Percentiles rank a stretch among this genome's conserved stretches.
phyloP scores from a whole-genome alignment of 2,888 invertebrate genomes.

The Heterodera filipjevi region DNA sequence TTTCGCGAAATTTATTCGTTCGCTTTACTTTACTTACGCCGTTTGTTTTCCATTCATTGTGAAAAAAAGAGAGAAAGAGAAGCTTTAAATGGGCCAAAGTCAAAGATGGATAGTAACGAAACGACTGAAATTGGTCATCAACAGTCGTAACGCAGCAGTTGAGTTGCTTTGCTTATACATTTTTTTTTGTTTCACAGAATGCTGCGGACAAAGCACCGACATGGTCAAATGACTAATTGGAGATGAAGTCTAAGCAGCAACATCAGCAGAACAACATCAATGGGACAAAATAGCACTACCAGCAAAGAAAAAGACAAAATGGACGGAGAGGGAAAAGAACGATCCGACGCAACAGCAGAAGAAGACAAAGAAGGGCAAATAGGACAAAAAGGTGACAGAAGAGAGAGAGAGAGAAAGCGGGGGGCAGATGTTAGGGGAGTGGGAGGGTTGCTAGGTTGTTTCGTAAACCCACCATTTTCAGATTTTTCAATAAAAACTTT shows the following conservation, averaged over 20 bases:
- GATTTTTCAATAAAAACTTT: too few species aligned
- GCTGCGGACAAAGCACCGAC: not conserved
- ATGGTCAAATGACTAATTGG: not conserved
- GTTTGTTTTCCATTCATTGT: not conserved
- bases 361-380: not conserved
- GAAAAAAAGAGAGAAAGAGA: too few species aligned
- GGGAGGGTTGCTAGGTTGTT: too few species aligned
- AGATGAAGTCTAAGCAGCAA: not conserved
- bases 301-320: not conserved
- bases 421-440: too few species aligned
- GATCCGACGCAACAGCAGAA: not conserved
- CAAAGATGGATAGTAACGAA: too few species aligned
- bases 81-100: not conserved
- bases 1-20: too few species aligned
- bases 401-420: not conserved
- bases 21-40: not conserved
- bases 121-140: not conserved
- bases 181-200: not conserved
- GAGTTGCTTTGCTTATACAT: too few species aligned
- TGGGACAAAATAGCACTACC: not conserved
- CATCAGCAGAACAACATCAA: not conserved
- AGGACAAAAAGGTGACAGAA: not conserved
- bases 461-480: not conserved
- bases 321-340: not conserved
- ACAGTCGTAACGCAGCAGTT: too few species aligned